Base-by-base conservation (phyloP, 2,797 vertebrate species). In the Poecilia gillii region DNA sequence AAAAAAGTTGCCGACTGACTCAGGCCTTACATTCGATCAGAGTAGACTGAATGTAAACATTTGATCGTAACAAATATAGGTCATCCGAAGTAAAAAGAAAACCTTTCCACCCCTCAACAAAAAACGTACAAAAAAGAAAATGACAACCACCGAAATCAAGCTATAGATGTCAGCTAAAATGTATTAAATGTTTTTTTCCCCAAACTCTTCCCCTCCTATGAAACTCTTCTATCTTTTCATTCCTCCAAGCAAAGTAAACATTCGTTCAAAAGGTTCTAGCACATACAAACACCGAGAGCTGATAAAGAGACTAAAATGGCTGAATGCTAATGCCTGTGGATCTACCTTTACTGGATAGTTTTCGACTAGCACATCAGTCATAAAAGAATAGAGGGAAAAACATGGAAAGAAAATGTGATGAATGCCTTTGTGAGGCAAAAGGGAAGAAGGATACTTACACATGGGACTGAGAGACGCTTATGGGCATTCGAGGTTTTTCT, bases 401-500 rank as follows among this genome's bases (percentile, higher is more conserved):
- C 11, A 0, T 16, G 53, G 75, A 80, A 62, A 71, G 87, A 89
- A 84, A 83, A 84, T 79, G 77, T 84, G 89, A 90, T 87, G 81
- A 88, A 91, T 87, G 88, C 84, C 77, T 92, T 87, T 85, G 89
- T 87, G 82, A 83, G 81, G 74, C 83, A 87, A 75, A 74, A 36
- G 23, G 20, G 45, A 12, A 59, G 76, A 85, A 84, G 92, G 92
- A 66, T 88, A 90, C 90, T 93, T 91, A 90, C 90, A 89, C 89
- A 82, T 77, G 86, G 84, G 82, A 86, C 84, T 80, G 87, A 91
- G 86, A 93, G 95, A 94, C 73, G 92, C 90, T 91, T 88, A 87
- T 91, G 90, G 87, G 88, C 89, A 90, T 91, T 90, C 14, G 85
- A 90, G 74, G 88, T 88, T 92, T 91, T 90, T 94, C 88, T 87